Percentiles rank a stretch among this genome's conserved stretches.
Conservation (phyloP, 2,888 invertebrate species). For the Diogma glabrata region DNA sequence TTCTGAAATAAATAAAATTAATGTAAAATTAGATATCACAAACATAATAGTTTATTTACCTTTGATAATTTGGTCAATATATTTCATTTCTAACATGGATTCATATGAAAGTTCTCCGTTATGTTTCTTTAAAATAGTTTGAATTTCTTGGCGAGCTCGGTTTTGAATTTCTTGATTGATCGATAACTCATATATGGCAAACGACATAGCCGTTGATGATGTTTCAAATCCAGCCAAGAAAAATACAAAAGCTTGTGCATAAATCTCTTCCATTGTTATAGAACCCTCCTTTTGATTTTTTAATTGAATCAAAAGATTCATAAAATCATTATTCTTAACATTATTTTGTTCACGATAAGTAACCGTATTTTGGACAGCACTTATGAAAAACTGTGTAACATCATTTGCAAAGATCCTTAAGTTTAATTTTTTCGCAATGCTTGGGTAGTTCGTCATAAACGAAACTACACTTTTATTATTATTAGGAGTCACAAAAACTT, state of each 20-base stretch:
- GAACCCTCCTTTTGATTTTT: constrained; percentile 29
- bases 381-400: constrained; percentile 29
- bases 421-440: constrained; percentile 15
- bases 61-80: constrained; percentile 33
- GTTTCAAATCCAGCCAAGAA: constrained; percentile 39
- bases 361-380: constrained; percentile 32
- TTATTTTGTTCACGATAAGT: constrained; percentile 29
- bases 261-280: constrained; percentile 21
- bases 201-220: constrained; percentile 34
- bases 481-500: constrained; percentile 4
- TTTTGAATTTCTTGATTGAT: constrained; percentile 33
- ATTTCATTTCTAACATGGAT: constrained; percentile 31
- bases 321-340: constrained; percentile 37
- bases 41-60: constrained; percentile 25
- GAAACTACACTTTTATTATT: background rate
- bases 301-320: constrained; percentile 42
- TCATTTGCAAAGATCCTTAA: constrained; percentile 23
- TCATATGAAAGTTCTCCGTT: constrained; percentile 34
- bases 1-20: constrained; percentile 27
- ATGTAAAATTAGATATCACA: background rate
- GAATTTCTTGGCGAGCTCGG: constrained; percentile 28
- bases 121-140: constrained; percentile 25
- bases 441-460: too few species aligned
- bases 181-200: constrained; percentile 32
- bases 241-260: constrained; percentile 37